Evolutionary conservation across 2,888 invertebrate species (phyloP).

Genomic region (Tenodera sinensis): DNA sequence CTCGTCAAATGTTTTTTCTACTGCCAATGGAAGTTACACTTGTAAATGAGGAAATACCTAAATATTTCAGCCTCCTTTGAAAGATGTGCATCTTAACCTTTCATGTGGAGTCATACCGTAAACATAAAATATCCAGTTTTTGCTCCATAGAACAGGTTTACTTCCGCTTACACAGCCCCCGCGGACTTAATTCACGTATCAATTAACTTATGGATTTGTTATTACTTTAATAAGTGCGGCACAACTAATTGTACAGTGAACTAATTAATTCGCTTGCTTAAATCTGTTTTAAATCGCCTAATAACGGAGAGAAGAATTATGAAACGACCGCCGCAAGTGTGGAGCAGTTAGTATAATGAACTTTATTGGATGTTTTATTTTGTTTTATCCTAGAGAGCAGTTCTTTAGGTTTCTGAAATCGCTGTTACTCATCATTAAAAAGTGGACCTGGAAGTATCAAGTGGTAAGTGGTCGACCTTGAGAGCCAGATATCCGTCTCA

Average conservation of each 20-base stretch:
- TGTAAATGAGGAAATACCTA: too few relatives aligned
- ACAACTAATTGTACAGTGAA: not conserved
- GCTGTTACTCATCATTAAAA: not conserved
- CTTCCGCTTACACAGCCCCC: too few relatives aligned
- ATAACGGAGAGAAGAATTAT: not conserved
- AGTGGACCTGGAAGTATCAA: not conserved
- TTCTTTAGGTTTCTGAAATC: not conserved
- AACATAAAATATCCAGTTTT: too few relatives aligned
- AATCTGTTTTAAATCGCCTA: not conserved
- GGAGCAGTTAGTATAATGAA: not conserved
- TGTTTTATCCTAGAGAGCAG: not conserved
- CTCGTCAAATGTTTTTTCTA: too few relatives aligned
- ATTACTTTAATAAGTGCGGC: not conserved
- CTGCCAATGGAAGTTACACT: too few relatives aligned
- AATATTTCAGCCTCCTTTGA: too few relatives aligned
- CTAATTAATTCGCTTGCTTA: not conserved
- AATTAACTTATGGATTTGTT: not conserved
- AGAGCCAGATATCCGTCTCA: not conserved
- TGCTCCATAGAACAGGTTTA: too few relatives aligned
- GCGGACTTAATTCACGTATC: not conserved
- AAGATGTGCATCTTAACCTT: too few relatives aligned
- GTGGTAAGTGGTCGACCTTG: not conserved
- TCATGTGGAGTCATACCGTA: too few relatives aligned
- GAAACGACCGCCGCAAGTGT: not conserved
- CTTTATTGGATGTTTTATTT: not conserved